These are phyloP conservation scores for Chelonoidis abingdonii DNA, from an alignment of 2,113 vertebrate species.

Conservation along the genomic window DNA sequence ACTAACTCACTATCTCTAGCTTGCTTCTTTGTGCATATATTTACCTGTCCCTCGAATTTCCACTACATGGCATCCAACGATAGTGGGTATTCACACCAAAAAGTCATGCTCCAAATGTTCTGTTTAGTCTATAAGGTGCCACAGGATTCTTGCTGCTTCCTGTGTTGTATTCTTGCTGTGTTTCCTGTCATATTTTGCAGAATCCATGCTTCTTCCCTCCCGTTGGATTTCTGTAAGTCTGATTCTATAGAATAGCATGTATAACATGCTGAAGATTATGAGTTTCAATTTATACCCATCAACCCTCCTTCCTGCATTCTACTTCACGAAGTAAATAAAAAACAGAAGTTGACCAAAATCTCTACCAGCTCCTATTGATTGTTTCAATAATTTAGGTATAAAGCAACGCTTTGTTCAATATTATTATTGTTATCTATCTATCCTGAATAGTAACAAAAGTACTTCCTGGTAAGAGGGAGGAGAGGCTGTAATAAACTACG, in stretches of 20 bases:
- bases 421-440: background rate
- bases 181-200: background rate
- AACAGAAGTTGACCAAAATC: background rate
- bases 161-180: background rate
- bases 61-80: too few relatives aligned
- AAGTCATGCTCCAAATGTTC: too few relatives aligned
- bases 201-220: background rate
- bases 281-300: background rate
- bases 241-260: background rate
- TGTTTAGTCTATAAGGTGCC: too few relatives aligned
- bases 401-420: background rate
- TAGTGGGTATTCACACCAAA: too few relatives aligned
- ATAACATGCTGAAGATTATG: background rate
- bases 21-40: too few relatives aligned
- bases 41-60: too few relatives aligned
- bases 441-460: slow-evolving; percentile 24
- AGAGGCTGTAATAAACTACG: background rate
- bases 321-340: background rate
- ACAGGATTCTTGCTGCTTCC: background rate
- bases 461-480: background rate
- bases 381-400: background rate
- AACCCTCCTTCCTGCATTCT: background rate
- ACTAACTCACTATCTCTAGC: too few relatives aligned
- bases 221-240: background rate
- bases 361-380: background rate